Conservation (phyloP, 2,888 invertebrate genomes). For the Apodemia hepburni region DNA sequence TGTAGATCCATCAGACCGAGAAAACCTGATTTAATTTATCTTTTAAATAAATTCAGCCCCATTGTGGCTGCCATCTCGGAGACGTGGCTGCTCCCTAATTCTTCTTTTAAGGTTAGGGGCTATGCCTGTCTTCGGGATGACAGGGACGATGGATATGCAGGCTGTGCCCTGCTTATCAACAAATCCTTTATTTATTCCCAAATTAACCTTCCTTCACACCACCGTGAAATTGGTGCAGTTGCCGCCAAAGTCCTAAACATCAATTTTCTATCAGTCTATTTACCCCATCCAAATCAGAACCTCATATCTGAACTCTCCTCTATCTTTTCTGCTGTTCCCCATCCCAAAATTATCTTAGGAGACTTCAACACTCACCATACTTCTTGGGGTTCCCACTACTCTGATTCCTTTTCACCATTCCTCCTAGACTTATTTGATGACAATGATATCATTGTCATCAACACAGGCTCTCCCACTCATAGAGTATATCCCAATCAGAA, state of each 20-base stretch:
- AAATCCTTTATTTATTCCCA: slow-evolving; percentile 18
- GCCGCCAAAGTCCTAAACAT: slow-evolving; percentile 20
- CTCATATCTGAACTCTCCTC: not conserved
- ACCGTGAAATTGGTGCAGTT: slow-evolving; percentile 10
- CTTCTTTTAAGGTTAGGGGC: slow-evolving; percentile 17
- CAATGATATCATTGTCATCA: slow-evolving; percentile 18
- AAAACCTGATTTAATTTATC: slow-evolving; percentile 13
- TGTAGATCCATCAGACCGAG: too few relatives aligned
- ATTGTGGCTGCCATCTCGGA: slow-evolving; percentile 22
- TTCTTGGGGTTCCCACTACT: slow-evolving; percentile 20
- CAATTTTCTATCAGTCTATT: slow-evolving; percentile 23
- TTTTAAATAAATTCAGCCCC: slow-evolving; percentile 20
- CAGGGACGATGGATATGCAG: slow-evolving; percentile 24
- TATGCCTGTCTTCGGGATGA: slow-evolving; percentile 25
- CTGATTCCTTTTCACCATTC: slow-evolving; percentile 6
- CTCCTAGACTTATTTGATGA: slow-evolving; percentile 22
- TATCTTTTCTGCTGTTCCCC: slow-evolving; percentile 18
- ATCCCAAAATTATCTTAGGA: slow-evolving; percentile 22
- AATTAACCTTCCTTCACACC: slow-evolving; percentile 20
- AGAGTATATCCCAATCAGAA: slow-evolving; percentile 20
- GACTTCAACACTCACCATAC: slow-evolving; percentile 25
- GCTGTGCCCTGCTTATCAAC: slow-evolving; percentile 21
- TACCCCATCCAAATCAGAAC: slow-evolving; percentile 19
- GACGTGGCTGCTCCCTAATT: slow-evolving; percentile 18
- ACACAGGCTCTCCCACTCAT: slow-evolving; percentile 22